phyloP scores from a whole-genome alignment of 1,140 invertebrate genomes.

The Hesperophylax magnus region DNA sequence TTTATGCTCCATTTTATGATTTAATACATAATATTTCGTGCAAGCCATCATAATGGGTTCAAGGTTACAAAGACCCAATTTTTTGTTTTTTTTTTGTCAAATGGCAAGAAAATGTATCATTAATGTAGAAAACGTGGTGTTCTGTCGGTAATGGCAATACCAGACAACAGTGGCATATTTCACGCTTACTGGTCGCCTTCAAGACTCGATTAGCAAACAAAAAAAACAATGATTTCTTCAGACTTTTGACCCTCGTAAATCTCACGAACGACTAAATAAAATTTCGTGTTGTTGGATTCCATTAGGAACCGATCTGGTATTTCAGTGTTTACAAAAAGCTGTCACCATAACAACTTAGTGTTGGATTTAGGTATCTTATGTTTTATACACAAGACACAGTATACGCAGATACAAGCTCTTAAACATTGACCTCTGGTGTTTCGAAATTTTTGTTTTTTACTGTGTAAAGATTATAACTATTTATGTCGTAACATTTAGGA shows the following conservation, averaged over 20 bases:
- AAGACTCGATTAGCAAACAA: neutral
- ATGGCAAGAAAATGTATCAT: slow-evolving; percentile 1
- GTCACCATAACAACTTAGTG: too few species aligned
- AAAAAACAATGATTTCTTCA: neutral
- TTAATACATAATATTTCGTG: neutral
- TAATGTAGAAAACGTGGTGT: slow-evolving; percentile 8
- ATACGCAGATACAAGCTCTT: too few species aligned
- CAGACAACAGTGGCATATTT: neutral
- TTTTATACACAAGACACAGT: too few species aligned
- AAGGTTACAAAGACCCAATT: neutral
- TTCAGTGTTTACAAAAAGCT: too few species aligned
- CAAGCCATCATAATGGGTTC: neutral
- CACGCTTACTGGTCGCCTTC: neutral
- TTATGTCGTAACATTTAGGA: too few species aligned
- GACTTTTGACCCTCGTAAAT: slow-evolving; percentile 5
- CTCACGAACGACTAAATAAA: too few species aligned
- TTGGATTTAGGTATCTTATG: too few species aligned
- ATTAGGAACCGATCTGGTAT: too few species aligned
- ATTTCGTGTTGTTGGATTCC: too few species aligned
- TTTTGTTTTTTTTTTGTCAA: neutral
- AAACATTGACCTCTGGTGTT: too few species aligned
- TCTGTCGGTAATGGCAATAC: neutral
- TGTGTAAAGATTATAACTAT: too few species aligned
- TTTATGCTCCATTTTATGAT: neutral
- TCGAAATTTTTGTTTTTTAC: too few species aligned